Conservation (phyloP, 2,888 invertebrate genomes). For the Ophioninae sp. region DNA sequence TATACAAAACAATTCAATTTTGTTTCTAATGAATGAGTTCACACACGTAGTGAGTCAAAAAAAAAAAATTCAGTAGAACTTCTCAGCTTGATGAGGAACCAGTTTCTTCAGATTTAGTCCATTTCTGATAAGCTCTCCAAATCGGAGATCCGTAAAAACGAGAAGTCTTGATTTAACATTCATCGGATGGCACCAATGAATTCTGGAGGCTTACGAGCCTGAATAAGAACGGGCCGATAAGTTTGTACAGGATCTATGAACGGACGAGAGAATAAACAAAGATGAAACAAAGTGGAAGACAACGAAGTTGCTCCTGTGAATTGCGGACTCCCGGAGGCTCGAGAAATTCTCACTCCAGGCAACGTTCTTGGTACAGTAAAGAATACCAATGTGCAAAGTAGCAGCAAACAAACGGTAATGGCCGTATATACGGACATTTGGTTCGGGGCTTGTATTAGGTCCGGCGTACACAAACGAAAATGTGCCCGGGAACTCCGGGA, state of each 20-base stretch:
- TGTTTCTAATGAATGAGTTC: neutral
- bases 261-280: slow-evolving; percentile 24
- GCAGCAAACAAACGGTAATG: slow-evolving; percentile 51
- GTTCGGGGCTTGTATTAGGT: neutral
- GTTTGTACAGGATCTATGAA: slow-evolving; percentile 12
- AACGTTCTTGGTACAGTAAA: slow-evolving; percentile 64
- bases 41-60: neutral
- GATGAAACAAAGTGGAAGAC: slow-evolving; percentile 45
- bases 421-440: slow-evolving; percentile 16
- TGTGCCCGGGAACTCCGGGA: slow-evolving; percentile 17
- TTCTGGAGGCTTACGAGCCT: slow-evolving; percentile 51
- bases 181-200: slow-evolving; percentile 52
- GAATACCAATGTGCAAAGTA: slow-evolving; percentile 72
- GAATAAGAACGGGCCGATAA: slow-evolving; percentile 47
- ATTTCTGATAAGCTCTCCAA: neutral
- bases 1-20: too few relatives aligned
- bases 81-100: neutral
- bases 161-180: slow-evolving; percentile 10
- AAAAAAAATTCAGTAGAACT: neutral
- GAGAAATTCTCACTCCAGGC: slow-evolving; percentile 30
- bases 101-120: neutral
- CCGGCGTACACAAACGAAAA: neutral
- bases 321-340: slow-evolving; percentile 58
- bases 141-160: neutral
- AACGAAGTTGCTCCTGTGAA: slow-evolving; percentile 57